phyloP scores from a whole-genome alignment of 2,113 vertebrate species.

The Platichthys stellatus region DNA sequence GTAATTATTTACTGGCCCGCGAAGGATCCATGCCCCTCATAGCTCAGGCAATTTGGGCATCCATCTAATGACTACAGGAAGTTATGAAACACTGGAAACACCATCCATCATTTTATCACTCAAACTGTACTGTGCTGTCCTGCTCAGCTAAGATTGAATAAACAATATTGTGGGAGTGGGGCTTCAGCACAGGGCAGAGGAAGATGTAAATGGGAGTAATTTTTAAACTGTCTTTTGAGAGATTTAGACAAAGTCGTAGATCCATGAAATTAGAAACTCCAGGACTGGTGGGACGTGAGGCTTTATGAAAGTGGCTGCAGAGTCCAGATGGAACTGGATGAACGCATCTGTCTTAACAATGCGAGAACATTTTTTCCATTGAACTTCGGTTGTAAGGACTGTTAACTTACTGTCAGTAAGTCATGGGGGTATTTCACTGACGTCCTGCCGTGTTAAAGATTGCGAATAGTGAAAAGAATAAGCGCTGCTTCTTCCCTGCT shows the following conservation, averaged over 20 bases:
- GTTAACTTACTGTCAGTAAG: conserved; percentile 38
- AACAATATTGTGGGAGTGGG: conserved; percentile 61
- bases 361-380: conserved; percentile 3
- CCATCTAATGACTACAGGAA: conserved; percentile 55
- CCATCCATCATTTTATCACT: conserved; percentile 58
- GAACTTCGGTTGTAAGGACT: conserved; percentile 15
- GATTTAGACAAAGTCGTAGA: conserved; percentile 62
- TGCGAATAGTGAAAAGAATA: conserved; percentile 31
- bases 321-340: conserved; percentile 32
- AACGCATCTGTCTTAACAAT: conserved; percentile 23
- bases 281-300: conserved; percentile 15
- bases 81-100: conserved; percentile 59
- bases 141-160: conserved; percentile 60
- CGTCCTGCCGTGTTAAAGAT: conserved; percentile 49
- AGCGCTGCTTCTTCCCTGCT: not conserved
- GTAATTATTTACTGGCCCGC: conserved; percentile 53
- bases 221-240: conserved; percentile 55
- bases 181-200: conserved; percentile 26
- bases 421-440: conserved; percentile 24
- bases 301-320: conserved; percentile 9
- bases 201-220: conserved; percentile 59
- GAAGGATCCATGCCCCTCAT: conserved; percentile 30
- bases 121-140: conserved; percentile 36
- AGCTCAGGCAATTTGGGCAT: conserved; percentile 40
- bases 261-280: conserved; percentile 67